Evolutionary conservation across 2,797 vertebrate genomes (phyloP).

Genomic region (Mastacembelus armatus): DNA sequence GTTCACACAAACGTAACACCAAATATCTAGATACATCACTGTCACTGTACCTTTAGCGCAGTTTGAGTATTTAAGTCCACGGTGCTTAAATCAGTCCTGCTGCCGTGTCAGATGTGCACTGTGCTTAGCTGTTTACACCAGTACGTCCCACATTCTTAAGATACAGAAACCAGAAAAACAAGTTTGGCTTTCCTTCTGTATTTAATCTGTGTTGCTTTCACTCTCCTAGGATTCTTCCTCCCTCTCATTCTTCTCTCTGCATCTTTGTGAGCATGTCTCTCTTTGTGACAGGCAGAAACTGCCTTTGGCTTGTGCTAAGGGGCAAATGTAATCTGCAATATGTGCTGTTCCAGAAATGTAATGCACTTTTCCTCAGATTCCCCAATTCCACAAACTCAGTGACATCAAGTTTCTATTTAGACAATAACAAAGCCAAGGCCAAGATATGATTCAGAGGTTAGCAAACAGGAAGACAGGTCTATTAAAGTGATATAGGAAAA

Average conservation of each 20-base stretch:
- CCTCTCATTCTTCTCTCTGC: constrained; percentile 33
- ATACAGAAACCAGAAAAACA: constrained; percentile 83
- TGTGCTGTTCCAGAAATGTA: constrained; percentile 43
- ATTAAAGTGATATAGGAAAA: background rate
- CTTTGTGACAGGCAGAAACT: constrained; percentile 33
- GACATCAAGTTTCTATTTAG: constrained; percentile 33
- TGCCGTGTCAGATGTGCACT: constrained; percentile 27
- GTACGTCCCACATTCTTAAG: constrained; percentile 69
- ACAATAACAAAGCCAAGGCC: background rate
- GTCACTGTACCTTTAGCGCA: constrained; percentile 69
- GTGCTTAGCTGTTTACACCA: constrained; percentile 67
- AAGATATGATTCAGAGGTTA: background rate
- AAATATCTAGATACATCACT: constrained; percentile 36
- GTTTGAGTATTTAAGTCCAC: constrained; percentile 39
- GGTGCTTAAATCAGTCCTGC: constrained; percentile 48
- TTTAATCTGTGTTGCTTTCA: constrained; percentile 53
- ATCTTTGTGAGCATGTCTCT: constrained; percentile 36
- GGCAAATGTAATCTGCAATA: constrained; percentile 10
- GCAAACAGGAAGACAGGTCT: background rate
- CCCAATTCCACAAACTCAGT: constrained; percentile 8
- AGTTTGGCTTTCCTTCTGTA: constrained; percentile 65
- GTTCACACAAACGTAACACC: constrained; percentile 15
- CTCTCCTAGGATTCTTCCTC: constrained; percentile 32
- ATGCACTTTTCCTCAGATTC: constrained; percentile 20
- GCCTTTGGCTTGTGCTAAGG: constrained; percentile 38